Percentiles rank a stretch among this genome's conserved stretches.
Evolutionary conservation across 2,113 vertebrate species (phyloP).

Genomic region (Elaphurus davidianus): DNA sequence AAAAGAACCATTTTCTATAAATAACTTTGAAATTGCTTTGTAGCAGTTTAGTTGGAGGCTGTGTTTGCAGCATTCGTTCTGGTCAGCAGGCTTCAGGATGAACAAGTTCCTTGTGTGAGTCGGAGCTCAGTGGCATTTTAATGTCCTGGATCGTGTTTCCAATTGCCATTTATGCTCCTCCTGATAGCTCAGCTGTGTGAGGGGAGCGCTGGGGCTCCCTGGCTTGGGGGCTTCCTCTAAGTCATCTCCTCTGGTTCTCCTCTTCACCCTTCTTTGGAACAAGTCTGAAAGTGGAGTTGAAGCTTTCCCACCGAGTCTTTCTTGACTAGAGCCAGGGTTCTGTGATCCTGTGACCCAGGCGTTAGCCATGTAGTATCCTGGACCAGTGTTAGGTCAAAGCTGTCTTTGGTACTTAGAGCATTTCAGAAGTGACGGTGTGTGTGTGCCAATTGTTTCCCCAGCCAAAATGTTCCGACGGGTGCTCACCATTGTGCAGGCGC

Average conservation of each 20-base stretch:
- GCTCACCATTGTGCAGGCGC: slow-evolving; percentile 97
- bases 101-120: neutral
- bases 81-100: neutral
- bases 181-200: neutral
- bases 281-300: neutral
- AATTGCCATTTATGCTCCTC: neutral
- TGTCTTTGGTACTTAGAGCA: neutral
- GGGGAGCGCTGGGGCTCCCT: neutral
- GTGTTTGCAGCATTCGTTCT: neutral
- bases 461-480: slow-evolving; percentile 98
- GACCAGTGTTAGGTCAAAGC: neutral
- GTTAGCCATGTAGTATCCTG: neutral
- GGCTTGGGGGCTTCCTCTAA: neutral
- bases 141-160: neutral
- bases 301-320: neutral
- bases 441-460: slow-evolving; percentile 69
- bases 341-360: neutral
- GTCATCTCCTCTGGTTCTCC: neutral
- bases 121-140: neutral
- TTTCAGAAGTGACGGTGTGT: neutral
- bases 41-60: neutral
- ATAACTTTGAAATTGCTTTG: neutral
- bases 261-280: neutral
- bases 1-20: neutral
- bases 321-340: neutral